A percentile compares a stretch with the other conserved stretches of the same genome.
Conservation (phyloP, 2,113 vertebrate species). For the Mystacornis crossleyi region DNA sequence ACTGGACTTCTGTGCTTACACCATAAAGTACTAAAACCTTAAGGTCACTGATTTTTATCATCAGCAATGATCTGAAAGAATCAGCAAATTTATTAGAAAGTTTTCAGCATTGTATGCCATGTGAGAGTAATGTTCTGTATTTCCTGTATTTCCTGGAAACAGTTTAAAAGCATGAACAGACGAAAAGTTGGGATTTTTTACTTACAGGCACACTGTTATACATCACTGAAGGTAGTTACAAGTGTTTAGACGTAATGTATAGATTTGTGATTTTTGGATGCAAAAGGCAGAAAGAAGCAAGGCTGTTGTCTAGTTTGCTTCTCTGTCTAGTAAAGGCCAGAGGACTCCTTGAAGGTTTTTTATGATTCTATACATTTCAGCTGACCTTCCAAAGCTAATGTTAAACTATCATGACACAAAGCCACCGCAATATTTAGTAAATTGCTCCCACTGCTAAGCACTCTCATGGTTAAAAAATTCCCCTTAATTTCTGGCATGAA, state of each 20-base stretch:
- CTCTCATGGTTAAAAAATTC: not conserved
- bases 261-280: not conserved
- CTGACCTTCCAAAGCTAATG: not conserved
- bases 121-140: not conserved
- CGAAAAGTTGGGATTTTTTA: not conserved
- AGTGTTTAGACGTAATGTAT: not conserved
- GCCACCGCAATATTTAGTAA: not conserved
- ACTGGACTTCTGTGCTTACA: not conserved
- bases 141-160: not conserved
- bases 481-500: conserved; percentile 1
- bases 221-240: not conserved
- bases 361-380: not conserved
- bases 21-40: not conserved
- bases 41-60: not conserved
- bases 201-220: not conserved
- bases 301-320: not conserved
- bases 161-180: not conserved
- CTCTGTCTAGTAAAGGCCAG: not conserved
- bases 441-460: not conserved
- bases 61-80: not conserved
- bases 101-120: not conserved
- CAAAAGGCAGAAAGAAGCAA: not conserved
- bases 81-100: not conserved
- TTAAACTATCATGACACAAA: fast-evolving
- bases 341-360: not conserved